These are phyloP conservation scores for Salmo trutta DNA, from an alignment of 2,797 vertebrate species.

Conservation along the genomic window DNA sequence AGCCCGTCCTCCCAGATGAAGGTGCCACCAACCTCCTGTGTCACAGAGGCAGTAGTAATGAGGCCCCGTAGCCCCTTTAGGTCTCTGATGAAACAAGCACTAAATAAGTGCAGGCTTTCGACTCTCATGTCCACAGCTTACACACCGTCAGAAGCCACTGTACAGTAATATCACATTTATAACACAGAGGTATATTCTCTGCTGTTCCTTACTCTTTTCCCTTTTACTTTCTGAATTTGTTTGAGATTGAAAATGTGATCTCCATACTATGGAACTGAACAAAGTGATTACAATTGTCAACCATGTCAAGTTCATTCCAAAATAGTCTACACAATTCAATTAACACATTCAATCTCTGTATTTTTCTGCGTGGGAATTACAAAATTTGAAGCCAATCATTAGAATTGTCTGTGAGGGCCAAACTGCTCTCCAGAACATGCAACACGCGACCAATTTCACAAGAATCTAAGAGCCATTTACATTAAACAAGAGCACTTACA, in stretches of 20 bases:
- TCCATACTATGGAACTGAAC: background rate
- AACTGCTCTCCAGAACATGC: background rate
- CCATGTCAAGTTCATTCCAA: background rate
- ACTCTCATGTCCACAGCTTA: too few species aligned
- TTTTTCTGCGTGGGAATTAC: background rate
- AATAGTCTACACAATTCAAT: background rate
- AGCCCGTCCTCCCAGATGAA: too few species aligned
- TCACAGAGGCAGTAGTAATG: background rate
- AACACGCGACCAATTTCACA: background rate
- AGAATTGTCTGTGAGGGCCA: background rate
- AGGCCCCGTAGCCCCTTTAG: background rate
- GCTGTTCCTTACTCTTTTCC: too few species aligned
- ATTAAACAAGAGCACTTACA: constrained; percentile 77
- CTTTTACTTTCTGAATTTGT: too few species aligned
- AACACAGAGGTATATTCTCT: too few species aligned
- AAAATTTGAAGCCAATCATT: background rate
- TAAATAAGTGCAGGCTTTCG: background rate
- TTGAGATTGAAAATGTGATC: background rate
- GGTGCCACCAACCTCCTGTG: too few species aligned
- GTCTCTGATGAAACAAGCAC: background rate
- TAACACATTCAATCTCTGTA: background rate
- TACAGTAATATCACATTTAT: too few species aligned
- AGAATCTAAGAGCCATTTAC: constrained; percentile 68
- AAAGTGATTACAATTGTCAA: background rate
- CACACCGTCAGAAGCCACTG: too few species aligned